These are phyloP conservation scores for Macrophya annulata DNA, from an alignment of 2,888 invertebrate genomes.

Conservation along the genomic window DNA sequence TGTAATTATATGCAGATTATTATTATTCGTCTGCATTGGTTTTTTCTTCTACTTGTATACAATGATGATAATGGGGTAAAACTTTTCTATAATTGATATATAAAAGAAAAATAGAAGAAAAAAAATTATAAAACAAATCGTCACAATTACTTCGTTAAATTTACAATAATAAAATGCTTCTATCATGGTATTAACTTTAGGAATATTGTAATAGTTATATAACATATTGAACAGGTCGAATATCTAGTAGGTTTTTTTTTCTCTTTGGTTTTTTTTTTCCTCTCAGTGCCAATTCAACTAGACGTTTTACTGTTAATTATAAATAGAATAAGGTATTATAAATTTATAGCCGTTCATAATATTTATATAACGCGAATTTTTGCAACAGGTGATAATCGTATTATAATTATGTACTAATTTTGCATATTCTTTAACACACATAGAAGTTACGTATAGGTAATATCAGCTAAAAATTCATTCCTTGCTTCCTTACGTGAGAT, in stretches of 20 bases:
- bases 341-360: background rate
- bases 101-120: slow-evolving; percentile 42
- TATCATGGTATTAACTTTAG: slow-evolving; percentile 4
- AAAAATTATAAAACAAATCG: slow-evolving; percentile 58
- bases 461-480: background rate
- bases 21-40: background rate
- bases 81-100: slow-evolving; percentile 7
- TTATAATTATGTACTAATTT: background rate
- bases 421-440: background rate
- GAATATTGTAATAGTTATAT: background rate
- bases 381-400: background rate
- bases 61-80: background rate
- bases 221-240: background rate
- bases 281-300: slow-evolving; percentile 46
- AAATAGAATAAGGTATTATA: background rate
- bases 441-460: background rate
- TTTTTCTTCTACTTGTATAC: background rate
- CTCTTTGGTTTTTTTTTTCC: background rate
- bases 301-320: background rate
- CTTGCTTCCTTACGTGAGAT: background rate
- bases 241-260: background rate
- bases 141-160: slow-evolving; percentile 54
- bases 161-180: slow-evolving; percentile 25
- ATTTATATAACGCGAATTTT: background rate
- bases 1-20: background rate